Conservation (phyloP, 2,888 invertebrate genomes). For the Corbicula japonica region DNA sequence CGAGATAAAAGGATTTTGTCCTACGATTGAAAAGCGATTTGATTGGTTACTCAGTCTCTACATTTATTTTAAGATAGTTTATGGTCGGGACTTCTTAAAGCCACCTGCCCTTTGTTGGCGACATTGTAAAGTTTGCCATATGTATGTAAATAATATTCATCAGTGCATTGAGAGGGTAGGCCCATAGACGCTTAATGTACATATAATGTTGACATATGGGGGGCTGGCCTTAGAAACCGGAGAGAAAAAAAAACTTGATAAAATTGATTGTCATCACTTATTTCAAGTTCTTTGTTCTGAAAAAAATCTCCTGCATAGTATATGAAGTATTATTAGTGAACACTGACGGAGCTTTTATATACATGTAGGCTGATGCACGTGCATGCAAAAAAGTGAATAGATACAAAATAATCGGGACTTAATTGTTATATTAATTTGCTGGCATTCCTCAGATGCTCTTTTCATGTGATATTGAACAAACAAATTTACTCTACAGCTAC, state of each 20-base stretch:
- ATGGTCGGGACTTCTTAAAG: slow-evolving; percentile 43
- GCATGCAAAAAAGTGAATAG: no score
- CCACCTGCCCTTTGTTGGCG: slow-evolving; percentile 62
- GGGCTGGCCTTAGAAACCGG: slow-evolving; percentile 35
- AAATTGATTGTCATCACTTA: slow-evolving; percentile 27
- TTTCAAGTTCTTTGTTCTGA: slow-evolving; percentile 23
- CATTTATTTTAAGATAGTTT: slow-evolving; percentile 66
- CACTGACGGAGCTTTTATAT: no score
- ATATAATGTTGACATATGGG: slow-evolving; percentile 46
- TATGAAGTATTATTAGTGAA: no score
- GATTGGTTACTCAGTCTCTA: slow-evolving; percentile 51
- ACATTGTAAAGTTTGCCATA: slow-evolving; percentile 64
- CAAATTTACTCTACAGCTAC: no score
- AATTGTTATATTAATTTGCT: no score
- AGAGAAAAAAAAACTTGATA: slow-evolving; percentile 26
- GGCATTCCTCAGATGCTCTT: no score
- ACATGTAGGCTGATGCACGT: no score
- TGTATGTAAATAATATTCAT: slow-evolving; percentile 68
- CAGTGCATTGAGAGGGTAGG: slow-evolving; percentile 27
- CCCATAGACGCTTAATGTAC: slow-evolving; percentile 41
- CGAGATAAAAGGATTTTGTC: slow-evolving; percentile 56
- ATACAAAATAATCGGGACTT: no score
- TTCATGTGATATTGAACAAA: no score
- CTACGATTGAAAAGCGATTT: no score
- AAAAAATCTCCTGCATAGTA: neutral